Evolutionary conservation across 1,140 invertebrate species (phyloP).

Genomic region (Formica exsecta): DNA sequence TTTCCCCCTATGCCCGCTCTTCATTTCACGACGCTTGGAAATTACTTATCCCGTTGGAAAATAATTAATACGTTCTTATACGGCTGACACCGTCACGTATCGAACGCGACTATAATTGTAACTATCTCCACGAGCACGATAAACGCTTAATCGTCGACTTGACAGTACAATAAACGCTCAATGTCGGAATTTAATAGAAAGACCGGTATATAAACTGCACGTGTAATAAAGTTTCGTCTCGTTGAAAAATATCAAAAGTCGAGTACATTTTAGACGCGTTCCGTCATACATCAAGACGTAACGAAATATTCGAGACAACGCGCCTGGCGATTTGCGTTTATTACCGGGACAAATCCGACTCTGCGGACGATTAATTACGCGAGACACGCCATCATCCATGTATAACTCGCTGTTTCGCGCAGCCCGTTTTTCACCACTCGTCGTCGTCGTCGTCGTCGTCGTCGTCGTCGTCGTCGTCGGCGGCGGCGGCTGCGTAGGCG

Average conservation of each 20-base stretch:
- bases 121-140: background rate
- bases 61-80: conserved; percentile 79
- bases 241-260: conserved; percentile 44
- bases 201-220: background rate
- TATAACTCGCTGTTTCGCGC: conserved; percentile 44
- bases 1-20: conserved; percentile 26
- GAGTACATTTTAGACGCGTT: conserved; percentile 16
- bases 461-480: conserved; percentile 29
- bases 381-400: conserved; percentile 36
- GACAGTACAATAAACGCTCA: background rate
- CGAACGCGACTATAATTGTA: conserved; percentile 29
- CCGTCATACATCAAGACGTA: conserved; percentile 59
- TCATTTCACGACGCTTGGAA: conserved; percentile 70
- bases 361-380: conserved; percentile 52
- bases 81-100: conserved; percentile 40
- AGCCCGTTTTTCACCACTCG: conserved; percentile 60
- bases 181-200: background rate
- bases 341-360: conserved; percentile 49
- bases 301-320: conserved; percentile 45
- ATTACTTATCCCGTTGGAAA: conserved; percentile 80
- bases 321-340: conserved; percentile 42
- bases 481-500: background rate
- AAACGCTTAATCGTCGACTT: conserved; percentile 14
- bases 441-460: conserved; percentile 2
- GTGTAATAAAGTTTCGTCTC: conserved; percentile 10